Percentiles rank a stretch among this genome's conserved stretches.
phyloP scores from a whole-genome alignment of 2,113 vertebrate species.

The Dunckerocampus dactyliophorus region DNA sequence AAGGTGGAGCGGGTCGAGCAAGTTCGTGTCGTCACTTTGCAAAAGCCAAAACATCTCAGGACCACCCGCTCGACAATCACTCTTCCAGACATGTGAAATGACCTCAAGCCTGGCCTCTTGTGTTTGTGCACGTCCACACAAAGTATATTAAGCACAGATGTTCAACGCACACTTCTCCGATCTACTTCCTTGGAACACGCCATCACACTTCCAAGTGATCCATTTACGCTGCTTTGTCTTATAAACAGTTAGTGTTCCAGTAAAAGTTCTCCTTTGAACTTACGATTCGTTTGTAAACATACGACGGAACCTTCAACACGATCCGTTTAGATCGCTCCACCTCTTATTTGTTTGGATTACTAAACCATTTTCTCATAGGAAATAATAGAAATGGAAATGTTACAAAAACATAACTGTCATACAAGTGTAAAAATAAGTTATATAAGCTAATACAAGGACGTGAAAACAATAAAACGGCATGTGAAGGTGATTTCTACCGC shows the following conservation, averaged over 20 bases:
- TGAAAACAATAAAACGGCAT: no score
- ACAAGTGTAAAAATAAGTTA: no score
- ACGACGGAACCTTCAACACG: neutral
- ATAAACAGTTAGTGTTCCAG: no score
- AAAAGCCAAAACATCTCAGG: constrained; percentile 1
- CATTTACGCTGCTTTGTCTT: neutral
- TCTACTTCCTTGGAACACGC: no score
- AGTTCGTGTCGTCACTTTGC: constrained; percentile 10
- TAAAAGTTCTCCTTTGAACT: neutral
- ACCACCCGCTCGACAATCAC: constrained; percentile 46
- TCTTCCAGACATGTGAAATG: constrained; percentile 27
- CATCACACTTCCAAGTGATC: neutral
- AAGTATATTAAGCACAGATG: constrained; percentile 33
- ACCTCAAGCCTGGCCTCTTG: neutral
- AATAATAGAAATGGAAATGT: neutral
- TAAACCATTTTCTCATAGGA: neutral
- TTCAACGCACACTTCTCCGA: constrained; percentile 9
- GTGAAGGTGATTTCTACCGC: no score
- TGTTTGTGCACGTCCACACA: constrained; percentile 4
- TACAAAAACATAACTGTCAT: no score
- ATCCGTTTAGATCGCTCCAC: no score
- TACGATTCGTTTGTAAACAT: neutral
- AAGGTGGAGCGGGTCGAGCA: neutral
- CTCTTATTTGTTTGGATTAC: neutral
- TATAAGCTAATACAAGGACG: no score